Evolutionary conservation across 2,113 vertebrate genomes (phyloP).

Genomic region (Pseudolaguvia tuberculata): DNA sequence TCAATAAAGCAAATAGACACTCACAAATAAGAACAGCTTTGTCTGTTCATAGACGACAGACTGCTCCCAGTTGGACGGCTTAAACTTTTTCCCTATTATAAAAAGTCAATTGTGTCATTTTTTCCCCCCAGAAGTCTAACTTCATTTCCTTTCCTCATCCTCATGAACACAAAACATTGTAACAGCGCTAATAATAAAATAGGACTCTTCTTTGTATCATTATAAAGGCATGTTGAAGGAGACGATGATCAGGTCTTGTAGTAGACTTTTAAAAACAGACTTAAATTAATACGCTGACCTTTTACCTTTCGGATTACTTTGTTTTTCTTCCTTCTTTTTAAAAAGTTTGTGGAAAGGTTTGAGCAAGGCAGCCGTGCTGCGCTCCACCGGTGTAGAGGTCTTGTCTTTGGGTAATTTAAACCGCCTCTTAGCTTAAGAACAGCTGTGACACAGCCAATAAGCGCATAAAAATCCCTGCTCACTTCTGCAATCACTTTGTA

Average conservation of each 20-base stretch:
- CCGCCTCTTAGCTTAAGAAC: conserved; percentile 51
- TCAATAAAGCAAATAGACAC: conserved; percentile 18
- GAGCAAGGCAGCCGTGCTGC: conserved; percentile 28
- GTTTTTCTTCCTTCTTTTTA: conserved; percentile 34
- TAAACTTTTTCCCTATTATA: conserved; percentile 47
- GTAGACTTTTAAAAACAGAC: conserved; percentile 46
- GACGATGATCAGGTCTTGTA: conserved; percentile 35
- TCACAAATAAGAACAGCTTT: conserved; percentile 38
- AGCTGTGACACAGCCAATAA: conserved; percentile 49
- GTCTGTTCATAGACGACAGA: conserved; percentile 39
- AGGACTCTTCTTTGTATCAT: conserved; percentile 24
- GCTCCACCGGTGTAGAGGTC: conserved; percentile 45
- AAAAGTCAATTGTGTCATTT: conserved; percentile 40
- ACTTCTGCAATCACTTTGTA: conserved; percentile 41
- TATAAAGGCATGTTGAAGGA: conserved; percentile 38
- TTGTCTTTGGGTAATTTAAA: conserved; percentile 51
- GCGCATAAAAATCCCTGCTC: conserved; percentile 33
- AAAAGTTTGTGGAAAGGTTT: conserved; percentile 40
- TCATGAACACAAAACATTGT: conserved; percentile 43
- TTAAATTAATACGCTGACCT: conserved; percentile 49
- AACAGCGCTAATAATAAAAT: conserved; percentile 43
- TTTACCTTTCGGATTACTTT: conserved; percentile 44
- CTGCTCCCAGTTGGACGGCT: conserved; percentile 45
- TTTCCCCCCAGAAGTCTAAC: conserved; percentile 42
- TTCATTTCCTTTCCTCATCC: conserved; percentile 49